phyloP scores from a whole-genome alignment of 2,797 vertebrate genomes.

The Spheniscus humboldti region DNA sequence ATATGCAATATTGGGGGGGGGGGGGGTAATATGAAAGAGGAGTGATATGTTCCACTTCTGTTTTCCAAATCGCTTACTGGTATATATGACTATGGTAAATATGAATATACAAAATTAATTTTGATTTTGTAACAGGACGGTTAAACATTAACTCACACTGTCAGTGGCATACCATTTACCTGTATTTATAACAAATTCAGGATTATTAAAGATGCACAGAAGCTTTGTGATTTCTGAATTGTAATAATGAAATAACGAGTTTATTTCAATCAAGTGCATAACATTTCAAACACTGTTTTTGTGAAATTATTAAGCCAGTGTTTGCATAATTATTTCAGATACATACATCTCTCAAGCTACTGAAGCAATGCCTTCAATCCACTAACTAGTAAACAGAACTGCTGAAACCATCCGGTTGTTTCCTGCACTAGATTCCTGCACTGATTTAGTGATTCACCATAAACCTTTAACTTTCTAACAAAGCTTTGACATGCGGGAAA shows the following conservation, averaged over 20 bases:
- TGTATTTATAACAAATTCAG: neutral
- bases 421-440: neutral
- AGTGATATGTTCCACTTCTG: neutral
- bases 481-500: neutral
- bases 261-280: neutral
- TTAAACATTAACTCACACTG: neutral
- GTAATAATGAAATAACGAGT: neutral
- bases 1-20: neutral
- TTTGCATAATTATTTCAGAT: neutral
- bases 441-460: neutral
- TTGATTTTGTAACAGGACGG: neutral
- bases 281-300: slow-evolving; percentile 7
- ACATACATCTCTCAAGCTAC: neutral
- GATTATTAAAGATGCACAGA: neutral
- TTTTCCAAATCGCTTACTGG: neutral
- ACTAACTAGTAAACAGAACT: neutral
- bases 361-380: neutral
- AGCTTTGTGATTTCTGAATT: neutral
- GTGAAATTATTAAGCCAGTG: neutral
- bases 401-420: neutral
- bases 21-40: neutral
- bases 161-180: neutral
- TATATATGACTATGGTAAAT: neutral
- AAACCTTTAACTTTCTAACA: neutral
- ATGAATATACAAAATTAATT: neutral